Evolutionary conservation across 2,797 vertebrate species (phyloP).

Genomic region (Muscicapa striata): DNA sequence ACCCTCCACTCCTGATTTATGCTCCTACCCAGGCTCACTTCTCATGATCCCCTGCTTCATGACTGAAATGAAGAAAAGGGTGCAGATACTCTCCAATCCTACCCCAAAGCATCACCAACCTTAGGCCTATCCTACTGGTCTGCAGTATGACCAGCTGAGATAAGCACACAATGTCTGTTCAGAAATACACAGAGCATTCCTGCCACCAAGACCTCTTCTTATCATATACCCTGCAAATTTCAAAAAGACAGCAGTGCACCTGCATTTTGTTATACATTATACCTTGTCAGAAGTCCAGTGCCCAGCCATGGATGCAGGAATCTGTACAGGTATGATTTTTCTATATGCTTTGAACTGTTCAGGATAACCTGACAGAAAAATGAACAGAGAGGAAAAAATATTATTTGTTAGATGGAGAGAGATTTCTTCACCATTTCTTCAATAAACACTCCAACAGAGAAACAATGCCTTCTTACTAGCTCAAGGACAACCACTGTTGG

Average conservation of each 20-base stretch:
- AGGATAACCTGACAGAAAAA: slow-evolving; percentile 79
- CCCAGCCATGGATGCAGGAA: slow-evolving; percentile 95
- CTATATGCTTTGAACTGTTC: slow-evolving; percentile 84
- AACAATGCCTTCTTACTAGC: not conserved
- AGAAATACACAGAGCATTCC: not conserved
- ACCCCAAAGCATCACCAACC: not conserved
- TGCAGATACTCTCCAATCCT: not conserved
- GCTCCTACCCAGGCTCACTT: not conserved
- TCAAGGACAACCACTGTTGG: not conserved
- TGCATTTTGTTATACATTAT: not conserved
- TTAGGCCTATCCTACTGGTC: not conserved
- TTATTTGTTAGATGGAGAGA: not conserved
- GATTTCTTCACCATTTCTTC: not conserved
- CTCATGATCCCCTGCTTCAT: not conserved
- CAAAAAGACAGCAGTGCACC: not conserved
- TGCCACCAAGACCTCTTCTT: not conserved
- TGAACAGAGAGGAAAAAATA: not conserved
- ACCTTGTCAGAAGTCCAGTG: slow-evolving; percentile 95
- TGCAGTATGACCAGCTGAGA: not conserved
- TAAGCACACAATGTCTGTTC: not conserved
- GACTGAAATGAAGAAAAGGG: not conserved
- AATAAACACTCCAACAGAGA: not conserved
- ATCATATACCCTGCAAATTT: not conserved
- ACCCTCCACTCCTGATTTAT: not conserved
- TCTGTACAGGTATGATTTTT: slow-evolving; percentile 84